Percentiles rank a stretch among this genome's conserved stretches.
Conservation (phyloP, 2,888 invertebrate species). For the Tetranychus piercei region DNA sequence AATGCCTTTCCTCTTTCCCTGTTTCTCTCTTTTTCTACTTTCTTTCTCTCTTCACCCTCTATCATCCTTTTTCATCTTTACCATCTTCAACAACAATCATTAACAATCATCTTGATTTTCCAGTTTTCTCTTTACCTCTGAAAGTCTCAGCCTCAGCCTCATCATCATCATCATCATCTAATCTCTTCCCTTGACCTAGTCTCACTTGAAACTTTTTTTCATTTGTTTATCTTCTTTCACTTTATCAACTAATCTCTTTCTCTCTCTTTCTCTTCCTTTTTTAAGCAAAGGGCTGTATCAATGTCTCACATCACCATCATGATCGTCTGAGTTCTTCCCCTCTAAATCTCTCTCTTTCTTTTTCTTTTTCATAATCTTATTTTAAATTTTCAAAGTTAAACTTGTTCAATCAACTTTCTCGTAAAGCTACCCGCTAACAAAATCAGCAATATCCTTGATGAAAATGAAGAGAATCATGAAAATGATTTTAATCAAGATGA, state of each 20-base stretch:
- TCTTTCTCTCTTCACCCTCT: neutral
- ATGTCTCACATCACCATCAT: neutral
- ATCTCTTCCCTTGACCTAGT: neutral
- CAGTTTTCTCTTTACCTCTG: neutral
- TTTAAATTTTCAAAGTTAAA: neutral
- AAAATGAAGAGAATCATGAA: neutral
- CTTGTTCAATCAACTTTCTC: neutral
- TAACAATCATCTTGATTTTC: neutral
- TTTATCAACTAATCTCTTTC: neutral
- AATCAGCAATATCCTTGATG: neutral
- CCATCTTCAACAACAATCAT: neutral
- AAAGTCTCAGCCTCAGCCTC: neutral
- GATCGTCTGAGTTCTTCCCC: neutral
- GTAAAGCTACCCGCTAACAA: neutral
- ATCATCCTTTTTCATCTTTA: neutral
- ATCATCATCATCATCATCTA: neutral
- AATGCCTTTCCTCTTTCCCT: neutral
- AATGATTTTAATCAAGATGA: neutral
- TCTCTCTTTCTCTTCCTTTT: neutral
- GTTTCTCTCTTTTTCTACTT: neutral
- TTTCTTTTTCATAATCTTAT: neutral
- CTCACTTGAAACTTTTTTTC: neutral
- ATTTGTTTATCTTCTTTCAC: neutral
- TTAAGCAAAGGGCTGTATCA: neutral
- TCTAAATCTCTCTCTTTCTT: neutral